Percentiles rank a stretch among this genome's conserved stretches.
phyloP scores from a whole-genome alignment of 2,797 vertebrate genomes.

The Gadopsis bispinosus region DNA sequence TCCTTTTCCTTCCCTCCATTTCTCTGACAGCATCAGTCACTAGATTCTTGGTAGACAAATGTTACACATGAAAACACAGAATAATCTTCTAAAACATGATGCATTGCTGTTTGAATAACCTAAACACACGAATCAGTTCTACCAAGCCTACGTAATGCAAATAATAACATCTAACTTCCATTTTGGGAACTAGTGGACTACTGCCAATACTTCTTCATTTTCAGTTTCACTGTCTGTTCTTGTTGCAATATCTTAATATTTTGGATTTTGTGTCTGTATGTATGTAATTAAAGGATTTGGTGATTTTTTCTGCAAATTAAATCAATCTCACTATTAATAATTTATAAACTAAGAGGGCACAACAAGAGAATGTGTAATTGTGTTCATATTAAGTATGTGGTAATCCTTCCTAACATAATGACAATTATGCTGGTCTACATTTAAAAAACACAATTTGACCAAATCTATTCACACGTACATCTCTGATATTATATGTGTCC shows the following conservation, averaged over 20 bases:
- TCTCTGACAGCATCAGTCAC: background rate
- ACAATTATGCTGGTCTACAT: background rate
- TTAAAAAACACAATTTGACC: background rate
- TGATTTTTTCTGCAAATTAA: background rate
- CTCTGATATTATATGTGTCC: background rate
- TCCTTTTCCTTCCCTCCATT: background rate
- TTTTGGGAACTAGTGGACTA: background rate
- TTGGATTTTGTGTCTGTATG: background rate
- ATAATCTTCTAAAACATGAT: background rate
- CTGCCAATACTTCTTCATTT: background rate
- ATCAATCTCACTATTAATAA: background rate
- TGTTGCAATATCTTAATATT: background rate
- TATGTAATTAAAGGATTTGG: background rate
- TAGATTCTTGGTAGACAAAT: background rate
- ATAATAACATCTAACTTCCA: background rate
- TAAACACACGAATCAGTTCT: background rate
- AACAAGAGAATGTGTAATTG: background rate
- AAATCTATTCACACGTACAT: background rate
- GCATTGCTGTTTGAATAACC: background rate
- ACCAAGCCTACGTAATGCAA: background rate
- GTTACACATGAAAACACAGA: background rate
- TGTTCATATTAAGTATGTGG: background rate
- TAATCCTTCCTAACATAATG: background rate
- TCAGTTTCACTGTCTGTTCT: background rate
- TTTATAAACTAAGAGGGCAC: background rate